Evolutionary conservation across 2,113 vertebrate genomes (phyloP), one percentile per base, ranked within the genome.

Genomic region (Hemiscyllium ocellatum): DNA sequence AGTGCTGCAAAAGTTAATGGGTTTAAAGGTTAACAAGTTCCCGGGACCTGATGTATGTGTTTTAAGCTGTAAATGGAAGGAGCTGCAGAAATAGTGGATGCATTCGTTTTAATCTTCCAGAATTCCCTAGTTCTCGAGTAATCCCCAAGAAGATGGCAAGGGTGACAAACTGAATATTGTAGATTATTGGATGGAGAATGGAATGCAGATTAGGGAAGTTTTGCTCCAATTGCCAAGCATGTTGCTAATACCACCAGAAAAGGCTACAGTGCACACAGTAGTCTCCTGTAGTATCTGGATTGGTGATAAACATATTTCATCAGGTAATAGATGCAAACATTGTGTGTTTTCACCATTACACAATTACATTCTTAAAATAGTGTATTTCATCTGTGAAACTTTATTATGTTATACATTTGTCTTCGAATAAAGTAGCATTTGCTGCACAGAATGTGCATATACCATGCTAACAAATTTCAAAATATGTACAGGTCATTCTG

Each of bases 261-360:
- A 93, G 29, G 33, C 61, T n/a, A 66, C 65, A 37, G 19, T 66
- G 56, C 65, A 66, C 20, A n/a, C 17, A 22, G 61, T 66, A 66
- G 89, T 61, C n/a, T 37, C n/a, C 12, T 37, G 15, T 33, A 66
- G 33, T 5, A 66, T 93, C n/a, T 37, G 61, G 33, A 66, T 37
- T 66, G n/a, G 65, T 22, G 89, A 93, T 42, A 68, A 66, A 5
- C 61, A 66, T 93, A 93, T 93, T 17, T 13, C 15, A 93, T n/a
- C 61, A 93, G 89, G 89, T 93, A 93, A 68, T 68, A 93, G 89
- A 65, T 93, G 33, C 66, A 93, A 93, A 66, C 61, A 93, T n/a
- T 37, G 7, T 93, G 52, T 17, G n/a, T 66, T 93, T 93, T 19
- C 61, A 65, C 61, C 6, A 24, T 93, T 93, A 93, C 89, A 33